phyloP scores from a whole-genome alignment of 2,797 vertebrate species.

The Ciconia nigra region DNA sequence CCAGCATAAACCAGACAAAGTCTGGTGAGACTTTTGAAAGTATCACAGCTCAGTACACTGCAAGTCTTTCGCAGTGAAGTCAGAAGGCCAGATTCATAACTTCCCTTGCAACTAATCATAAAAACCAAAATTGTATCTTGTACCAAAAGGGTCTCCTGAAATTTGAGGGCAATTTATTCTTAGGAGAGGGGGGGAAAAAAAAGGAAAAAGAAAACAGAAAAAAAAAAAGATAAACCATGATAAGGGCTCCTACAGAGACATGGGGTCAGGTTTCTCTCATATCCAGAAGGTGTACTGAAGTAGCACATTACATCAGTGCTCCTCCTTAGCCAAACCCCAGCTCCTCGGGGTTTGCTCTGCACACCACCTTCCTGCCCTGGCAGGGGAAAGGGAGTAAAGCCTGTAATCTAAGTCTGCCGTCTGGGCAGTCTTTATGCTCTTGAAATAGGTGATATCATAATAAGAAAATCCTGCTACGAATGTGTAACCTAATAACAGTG shows the following conservation, averaged over 20 bases:
- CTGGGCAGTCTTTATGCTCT: background rate
- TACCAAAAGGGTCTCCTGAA: background rate
- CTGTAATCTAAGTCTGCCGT: background rate
- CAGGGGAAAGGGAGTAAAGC: background rate
- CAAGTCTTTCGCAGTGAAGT: background rate
- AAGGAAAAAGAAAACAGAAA: background rate
- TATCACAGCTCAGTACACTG: background rate
- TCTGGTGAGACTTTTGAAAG: background rate
- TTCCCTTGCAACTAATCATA: background rate
- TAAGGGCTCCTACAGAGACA: background rate
- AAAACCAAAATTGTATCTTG: accelerated
- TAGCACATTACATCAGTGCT: background rate
- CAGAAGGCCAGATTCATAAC: background rate
- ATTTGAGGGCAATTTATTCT: background rate
- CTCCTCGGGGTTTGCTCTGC: background rate
- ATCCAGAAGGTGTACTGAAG: background rate
- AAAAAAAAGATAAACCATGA: accelerated
- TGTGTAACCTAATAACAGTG: background rate
- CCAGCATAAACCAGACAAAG: background rate
- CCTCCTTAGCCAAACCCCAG: background rate
- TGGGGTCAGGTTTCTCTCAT: background rate
- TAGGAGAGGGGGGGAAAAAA: no score
- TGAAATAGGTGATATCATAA: background rate
- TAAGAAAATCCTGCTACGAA: background rate
- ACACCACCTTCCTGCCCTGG: background rate